Evolutionary conservation across 1,140 invertebrate species (phyloP), one percentile per base, ranked within the genome.

Genomic region (Drosophila lowei): DNA sequence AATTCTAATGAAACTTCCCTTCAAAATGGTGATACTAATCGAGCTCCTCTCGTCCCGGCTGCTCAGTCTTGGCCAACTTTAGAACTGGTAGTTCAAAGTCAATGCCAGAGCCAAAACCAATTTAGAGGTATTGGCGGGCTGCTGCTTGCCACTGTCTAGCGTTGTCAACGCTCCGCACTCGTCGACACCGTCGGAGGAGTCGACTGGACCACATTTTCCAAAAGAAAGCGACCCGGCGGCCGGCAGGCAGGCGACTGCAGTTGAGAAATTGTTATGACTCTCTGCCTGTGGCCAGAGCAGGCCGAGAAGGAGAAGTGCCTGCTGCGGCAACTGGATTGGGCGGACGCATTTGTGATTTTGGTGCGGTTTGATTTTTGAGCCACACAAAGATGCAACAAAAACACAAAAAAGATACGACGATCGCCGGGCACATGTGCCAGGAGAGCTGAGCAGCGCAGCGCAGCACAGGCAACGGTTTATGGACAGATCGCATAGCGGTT

Each of bases 161-260:
- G 80, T 71, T 85, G 77, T 77, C 79, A 85, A 76, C 52, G 43
- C 62, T 54, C 15, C 34, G 43, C 49, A 30, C 41, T 34, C 47
- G 23, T 46, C 25, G 25, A 68, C 76, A 53, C 70, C 56, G 66
- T 67, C 62, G 57, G 67, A 65, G 67, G 61, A 67, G 74, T 48
- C 68, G 65, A 75, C 80, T 89, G 77, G 85, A 89, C 85, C 85
- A 89, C 85, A 89, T 89, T 89, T 89, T 89, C 86, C 71, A 15
- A 89, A 70, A 90, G 85, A 89, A 89, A 89, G 85, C 86, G 76
- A 28, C 41, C 58, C 74, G 52, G 25, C 60, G 34, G 50, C 56
- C 42, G 55, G 41, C 18, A 30, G 65, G 46, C 43, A 62, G 50
- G 57, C 50, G 58, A 50, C 47, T 57, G 18, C n/a, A 56, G 55